Base-by-base conservation (phyloP, 2,113 vertebrate species). In the Thamnophis sirtalis region DNA sequence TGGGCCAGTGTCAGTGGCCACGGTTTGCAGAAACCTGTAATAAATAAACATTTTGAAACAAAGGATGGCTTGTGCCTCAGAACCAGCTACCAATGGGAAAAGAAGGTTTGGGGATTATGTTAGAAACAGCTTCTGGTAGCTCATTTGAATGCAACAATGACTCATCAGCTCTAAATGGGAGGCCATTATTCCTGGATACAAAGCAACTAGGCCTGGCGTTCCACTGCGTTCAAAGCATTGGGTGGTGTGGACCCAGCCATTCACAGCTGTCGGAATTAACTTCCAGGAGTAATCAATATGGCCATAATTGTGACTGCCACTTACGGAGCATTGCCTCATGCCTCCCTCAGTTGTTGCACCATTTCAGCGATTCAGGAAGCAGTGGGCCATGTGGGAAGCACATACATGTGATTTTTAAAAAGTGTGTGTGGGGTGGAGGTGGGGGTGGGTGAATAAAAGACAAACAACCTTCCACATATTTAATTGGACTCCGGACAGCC, bases 401-500 rank as follows among this genome's bases (percentile, higher is more conserved):
- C 48, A 68, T 38, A 26, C 11, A 63, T 63, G 28, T 19, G 9
- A 19, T 1, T 24, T 24, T 86, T 24, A 60, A 60, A 60, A 10
- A 1, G 51, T 53, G 11, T 53, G 43, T 43, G 43, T 43, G 43
- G 1, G 43, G 43, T 43, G 43, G 1, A 3, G 1, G 43, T 43
- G 43, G 51, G 4, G 9, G 19, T 2, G 28, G 53, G 15, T 13
- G 6, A 54, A 54, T 28, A 24, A 48, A 84, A 43, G 43, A 5
- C 33, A 54, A 55, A 92, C 94, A 80, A 92, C 93, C 88, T 93
- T 86, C 89, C 68, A 92, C 93, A 85, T 85, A 89, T 86, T 86
- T 96, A 84, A 93, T 51, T 91, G 93, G 94, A 60, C 91, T 91
- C 86, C 55, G 88, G 92, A 88, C 92, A 95, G 90, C 92, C 91